These are phyloP conservation scores for Malaclemys terrapin DNA, from an alignment of 2,113 vertebrate species.

Conservation along the genomic window DNA sequence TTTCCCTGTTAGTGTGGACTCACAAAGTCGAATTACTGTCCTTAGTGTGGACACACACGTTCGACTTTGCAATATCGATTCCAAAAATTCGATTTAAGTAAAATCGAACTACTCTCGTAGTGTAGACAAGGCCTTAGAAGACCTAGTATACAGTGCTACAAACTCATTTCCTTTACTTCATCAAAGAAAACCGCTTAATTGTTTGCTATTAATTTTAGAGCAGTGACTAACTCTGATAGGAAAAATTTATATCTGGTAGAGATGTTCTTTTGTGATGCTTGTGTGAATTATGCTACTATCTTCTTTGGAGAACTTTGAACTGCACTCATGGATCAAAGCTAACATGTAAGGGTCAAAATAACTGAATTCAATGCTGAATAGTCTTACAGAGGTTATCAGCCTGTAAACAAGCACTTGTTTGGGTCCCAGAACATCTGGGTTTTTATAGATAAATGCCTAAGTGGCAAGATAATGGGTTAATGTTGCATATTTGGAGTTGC, in stretches of 20 bases:
- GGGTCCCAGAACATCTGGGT: fast-evolving
- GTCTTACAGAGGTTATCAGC: not conserved
- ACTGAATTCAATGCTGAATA: not conserved
- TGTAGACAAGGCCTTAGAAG: too few relatives aligned
- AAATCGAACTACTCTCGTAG: too few relatives aligned
- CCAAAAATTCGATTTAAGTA: too few relatives aligned
- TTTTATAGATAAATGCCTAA: not conserved
- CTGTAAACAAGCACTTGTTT: not conserved
- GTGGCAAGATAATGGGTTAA: not conserved
- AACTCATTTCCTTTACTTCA: not conserved
- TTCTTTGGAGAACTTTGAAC: not conserved
- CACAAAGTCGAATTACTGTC: too few relatives aligned
- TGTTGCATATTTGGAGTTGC: not conserved
- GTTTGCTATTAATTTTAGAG: not conserved
- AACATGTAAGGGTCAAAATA: not conserved
- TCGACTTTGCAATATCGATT: too few relatives aligned
- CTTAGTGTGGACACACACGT: too few relatives aligned
- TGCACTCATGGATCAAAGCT: not conserved
- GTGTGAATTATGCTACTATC: not conserved
- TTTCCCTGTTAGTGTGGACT: too few relatives aligned
- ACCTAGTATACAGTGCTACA: not conserved
- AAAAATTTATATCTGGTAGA: not conserved
- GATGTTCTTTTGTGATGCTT: not conserved
- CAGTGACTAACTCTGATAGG: not conserved
- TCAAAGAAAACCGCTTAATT: not conserved